Evolutionary conservation across 1,140 invertebrate species (phyloP), one percentile per base, ranked within the genome.

Genomic region (Dryas iulia): DNA sequence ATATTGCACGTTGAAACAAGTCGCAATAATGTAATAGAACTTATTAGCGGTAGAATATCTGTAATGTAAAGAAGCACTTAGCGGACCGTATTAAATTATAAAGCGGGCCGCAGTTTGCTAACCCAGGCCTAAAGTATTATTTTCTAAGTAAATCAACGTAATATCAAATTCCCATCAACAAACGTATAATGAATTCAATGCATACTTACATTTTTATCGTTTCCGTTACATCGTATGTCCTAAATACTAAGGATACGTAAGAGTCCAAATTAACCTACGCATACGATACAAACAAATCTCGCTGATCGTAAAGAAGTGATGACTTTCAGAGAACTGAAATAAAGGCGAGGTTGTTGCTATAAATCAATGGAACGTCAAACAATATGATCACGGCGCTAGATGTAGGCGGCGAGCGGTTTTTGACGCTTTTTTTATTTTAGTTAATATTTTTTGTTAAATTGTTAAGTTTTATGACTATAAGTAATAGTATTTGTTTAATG

Each of bases 331-430:
- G 82, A 84, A 83, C 77, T 77, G 81, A 77, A 84, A 86, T 84
- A 83, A 86, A 86, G 80, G 73, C 78, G 74, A 70, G 71, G 72
- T 73, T 79, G 65, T 66, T 73, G 69, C 74, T 75, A 77, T 84
- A 83, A 86, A 84, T 86, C 83, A 86, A 84, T 82, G 74, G 60
- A 72, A 77, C 82, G 75, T 82, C 78, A 78, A 82, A 84, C 81
- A 84, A 81, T 79, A 79, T 76, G 61, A 54, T 39, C 53, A 18
- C 21, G 58, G 52, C 52, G 3, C 30, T 69, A 81, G 68, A 53
- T 21, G 66, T 25, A 59, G 64, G 76, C 71, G 58, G 59, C 0
- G n/a, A 65, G 62, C 62, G 58, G 53, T 56, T 25, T 39, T 7
- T 6, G 26, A n/a, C n/a, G n/a, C 3, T 18, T 8, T 47, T 12